phyloP scores from a whole-genome alignment of 2,888 invertebrate genomes.

The Eustalomyia histrio region DNA sequence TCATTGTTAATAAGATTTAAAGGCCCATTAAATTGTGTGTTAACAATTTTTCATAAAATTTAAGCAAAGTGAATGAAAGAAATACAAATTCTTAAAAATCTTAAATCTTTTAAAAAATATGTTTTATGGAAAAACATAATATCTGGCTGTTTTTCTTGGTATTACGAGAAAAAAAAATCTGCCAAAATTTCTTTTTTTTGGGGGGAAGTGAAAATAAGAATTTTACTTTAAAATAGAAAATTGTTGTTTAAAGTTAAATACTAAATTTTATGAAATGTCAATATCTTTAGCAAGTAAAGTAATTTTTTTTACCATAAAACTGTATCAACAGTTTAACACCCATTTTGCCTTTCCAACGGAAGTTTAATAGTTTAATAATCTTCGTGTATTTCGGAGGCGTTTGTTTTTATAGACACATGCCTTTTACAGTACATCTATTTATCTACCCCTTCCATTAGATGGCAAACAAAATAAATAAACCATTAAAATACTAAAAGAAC shows the following conservation, averaged over 20 bases:
- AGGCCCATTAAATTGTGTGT: slow-evolving; percentile 70
- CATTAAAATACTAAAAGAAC: slow-evolving; percentile 48
- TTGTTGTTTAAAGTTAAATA: background rate
- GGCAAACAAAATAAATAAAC: slow-evolving; percentile 12
- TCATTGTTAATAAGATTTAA: slow-evolving; percentile 75
- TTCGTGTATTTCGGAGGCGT: slow-evolving; percentile 57
- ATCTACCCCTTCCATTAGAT: slow-evolving; percentile 25
- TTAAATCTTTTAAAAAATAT: background rate
- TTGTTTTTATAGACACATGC: slow-evolving; percentile 10
- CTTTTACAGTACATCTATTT: background rate
- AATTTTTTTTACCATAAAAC: background rate
- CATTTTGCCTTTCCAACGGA: slow-evolving; percentile 54
- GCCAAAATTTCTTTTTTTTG: slow-evolving; percentile 1
- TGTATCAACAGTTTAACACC: slow-evolving; percentile 15
- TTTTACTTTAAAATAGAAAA: background rate
- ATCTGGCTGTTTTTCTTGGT: background rate
- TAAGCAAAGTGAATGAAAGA: background rate
- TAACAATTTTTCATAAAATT: slow-evolving; percentile 68
- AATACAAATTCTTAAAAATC: slow-evolving; percentile 7
- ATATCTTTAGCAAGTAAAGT: slow-evolving; percentile 52
- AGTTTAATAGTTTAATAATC: slow-evolving; percentile 68
- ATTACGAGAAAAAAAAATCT: background rate
- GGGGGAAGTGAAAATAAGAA: background rate
- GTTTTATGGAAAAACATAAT: no score
- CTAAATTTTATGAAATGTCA: no score